Base-by-base conservation (phyloP, 2,113 vertebrate genomes). In the Petroica traversi region DNA sequence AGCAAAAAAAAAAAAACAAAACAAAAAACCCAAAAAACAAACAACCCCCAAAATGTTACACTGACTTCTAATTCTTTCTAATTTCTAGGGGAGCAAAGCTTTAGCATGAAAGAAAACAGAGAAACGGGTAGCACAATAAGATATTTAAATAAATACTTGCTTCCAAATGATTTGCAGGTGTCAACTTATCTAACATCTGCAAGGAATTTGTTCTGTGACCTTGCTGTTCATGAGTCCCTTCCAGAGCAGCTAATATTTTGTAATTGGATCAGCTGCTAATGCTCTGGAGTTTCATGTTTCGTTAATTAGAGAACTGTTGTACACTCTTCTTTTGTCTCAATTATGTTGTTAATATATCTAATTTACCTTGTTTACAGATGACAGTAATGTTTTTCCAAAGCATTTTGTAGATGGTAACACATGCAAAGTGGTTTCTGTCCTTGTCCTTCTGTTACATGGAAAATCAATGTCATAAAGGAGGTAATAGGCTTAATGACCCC, bases 121-220 rank as follows among this genome's bases (percentile, higher is more conserved):
- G 95, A 98, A 97, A 97, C 96, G 98, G 94, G 98, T 98, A 98
- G 97, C 97, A 97, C 96, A 98, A 97, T 96, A 95, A 97, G 91
- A 97, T 97, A 97, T 90, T 98, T 96, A 98, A 98, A 98, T 98
- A 98, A 98, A 98, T 98, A 98, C 93, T 97, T 97, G 76, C 83
- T 96, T 86, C 96, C 93, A 98, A 98, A 99, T 98, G 96, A 98
- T 98, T 98, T 98, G 97, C 98, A 99, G 98, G 98, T 98, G 98
- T 91, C 94, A 97, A 92, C 92, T 92, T 83, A 89, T 91, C 91
- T 84, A 97, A 97, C 98, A 97, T 98, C 98, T 98, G 97, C 61
- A 87, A 91, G 19, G 85, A 96, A 62, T 88, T 94, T 71, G 68
- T 79, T 55, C 46, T 3, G 13, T 98, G 98, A 97, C 92, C 95